Conservation (phyloP, 2,888 invertebrate species). For the Noctua janthe region DNA sequence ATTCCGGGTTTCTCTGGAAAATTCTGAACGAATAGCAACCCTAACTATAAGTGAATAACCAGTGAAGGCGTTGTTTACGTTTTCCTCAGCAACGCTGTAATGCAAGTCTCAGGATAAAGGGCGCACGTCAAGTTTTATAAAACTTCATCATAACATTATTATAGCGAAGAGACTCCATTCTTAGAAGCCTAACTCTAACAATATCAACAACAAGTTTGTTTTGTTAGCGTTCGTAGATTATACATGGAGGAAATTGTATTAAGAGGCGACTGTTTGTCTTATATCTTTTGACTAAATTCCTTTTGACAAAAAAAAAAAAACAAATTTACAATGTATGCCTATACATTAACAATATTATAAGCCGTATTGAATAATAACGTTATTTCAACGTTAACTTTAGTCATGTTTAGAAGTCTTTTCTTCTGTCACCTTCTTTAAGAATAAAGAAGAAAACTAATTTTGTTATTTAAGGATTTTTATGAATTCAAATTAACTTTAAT, state of each 20-base stretch:
- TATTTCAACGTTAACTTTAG: too few relatives aligned
- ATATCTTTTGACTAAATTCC: too few relatives aligned
- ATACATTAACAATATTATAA: too few relatives aligned
- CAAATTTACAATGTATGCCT: too few relatives aligned
- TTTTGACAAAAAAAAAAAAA: too few relatives aligned
- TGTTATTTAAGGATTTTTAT: too few relatives aligned
- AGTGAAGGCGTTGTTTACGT: not conserved
- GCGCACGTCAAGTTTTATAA: not conserved
- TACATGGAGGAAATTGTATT: not conserved
- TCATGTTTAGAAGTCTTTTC: too few relatives aligned
- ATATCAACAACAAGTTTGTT: conserved; percentile 7
- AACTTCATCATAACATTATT: conserved; percentile 11
- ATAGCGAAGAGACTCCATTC: not conserved
- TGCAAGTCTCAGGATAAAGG: not conserved
- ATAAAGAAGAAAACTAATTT: too few relatives aligned
- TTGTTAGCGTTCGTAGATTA: not conserved
- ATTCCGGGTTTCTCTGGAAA: not conserved
- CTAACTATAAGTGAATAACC: not conserved
- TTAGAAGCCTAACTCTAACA: not conserved
- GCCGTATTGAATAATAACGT: too few relatives aligned
- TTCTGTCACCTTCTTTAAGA: too few relatives aligned
- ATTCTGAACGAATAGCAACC: not conserved
- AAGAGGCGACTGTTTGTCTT: not conserved
- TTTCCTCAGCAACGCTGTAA: not conserved
- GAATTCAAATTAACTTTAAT: not conserved